Percentiles rank a stretch among this genome's conserved stretches.
phyloP scores from a whole-genome alignment of 2,888 invertebrate species.

The Apodemia mormo region DNA sequence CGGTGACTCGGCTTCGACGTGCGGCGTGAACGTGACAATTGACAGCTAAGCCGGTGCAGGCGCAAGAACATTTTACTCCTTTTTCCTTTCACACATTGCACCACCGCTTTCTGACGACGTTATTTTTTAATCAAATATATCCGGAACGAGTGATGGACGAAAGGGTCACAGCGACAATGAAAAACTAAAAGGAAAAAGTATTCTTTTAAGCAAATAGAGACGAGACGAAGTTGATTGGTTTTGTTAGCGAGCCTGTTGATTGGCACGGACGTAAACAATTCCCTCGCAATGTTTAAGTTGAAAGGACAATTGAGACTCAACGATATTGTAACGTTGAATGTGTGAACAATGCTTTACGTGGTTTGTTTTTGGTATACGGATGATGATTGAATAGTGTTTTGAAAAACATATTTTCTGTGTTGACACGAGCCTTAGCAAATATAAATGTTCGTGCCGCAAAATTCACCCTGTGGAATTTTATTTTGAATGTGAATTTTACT shows the following conservation, averaged over 20 bases:
- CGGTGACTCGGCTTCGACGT: constrained; percentile 48
- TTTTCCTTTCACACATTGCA: constrained; percentile 55
- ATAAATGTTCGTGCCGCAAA: constrained; percentile 19
- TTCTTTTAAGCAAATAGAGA: constrained; percentile 80
- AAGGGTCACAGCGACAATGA: constrained; percentile 76
- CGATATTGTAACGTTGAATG: constrained; percentile 45
- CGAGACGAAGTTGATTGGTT: constrained; percentile 83
- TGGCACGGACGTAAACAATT: constrained; percentile 79
- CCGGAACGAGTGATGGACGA: constrained; percentile 79
- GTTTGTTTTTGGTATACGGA: constrained; percentile 41
- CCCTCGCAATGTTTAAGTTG: constrained; percentile 74
- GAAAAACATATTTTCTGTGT: constrained; percentile 42
- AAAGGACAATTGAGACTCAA: constrained; percentile 74
- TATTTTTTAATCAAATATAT: constrained; percentile 84
- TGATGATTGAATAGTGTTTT: constrained; percentile 42
- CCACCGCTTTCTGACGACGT: constrained; percentile 79
- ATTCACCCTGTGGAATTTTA: neutral
- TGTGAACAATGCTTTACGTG: constrained; percentile 52
- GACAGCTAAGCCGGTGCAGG: constrained; percentile 68
- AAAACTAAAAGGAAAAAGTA: constrained; percentile 78
- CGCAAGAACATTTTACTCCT: constrained; percentile 68
- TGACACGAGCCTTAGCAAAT: constrained; percentile 33
- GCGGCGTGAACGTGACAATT: constrained; percentile 71
- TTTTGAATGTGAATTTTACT: neutral
- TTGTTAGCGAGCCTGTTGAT: constrained; percentile 81